These are phyloP conservation scores for Tichodroma muraria DNA, from an alignment of 2,113 vertebrate species.

Conservation along the genomic window DNA sequence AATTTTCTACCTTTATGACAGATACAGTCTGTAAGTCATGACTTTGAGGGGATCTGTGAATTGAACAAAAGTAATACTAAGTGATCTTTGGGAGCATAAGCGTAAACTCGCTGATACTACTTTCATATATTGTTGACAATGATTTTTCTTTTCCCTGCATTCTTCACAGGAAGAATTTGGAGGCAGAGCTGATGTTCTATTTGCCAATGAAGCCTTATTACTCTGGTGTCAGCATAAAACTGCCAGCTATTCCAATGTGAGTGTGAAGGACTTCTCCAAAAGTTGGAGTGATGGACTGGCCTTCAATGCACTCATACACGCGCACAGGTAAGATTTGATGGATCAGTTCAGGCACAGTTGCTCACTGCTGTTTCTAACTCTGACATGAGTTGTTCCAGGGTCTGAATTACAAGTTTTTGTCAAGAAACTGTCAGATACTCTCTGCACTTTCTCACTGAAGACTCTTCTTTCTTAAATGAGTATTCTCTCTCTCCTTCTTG, in stretches of 20 bases:
- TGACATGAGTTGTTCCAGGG: neutral
- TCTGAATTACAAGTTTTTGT: neutral
- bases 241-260: conserved; percentile 74
- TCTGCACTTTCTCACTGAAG: neutral
- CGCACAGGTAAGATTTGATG: conserved; percentile 75
- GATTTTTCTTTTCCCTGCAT: neutral
- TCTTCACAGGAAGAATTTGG: conserved; percentile 72
- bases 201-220: conserved; percentile 86
- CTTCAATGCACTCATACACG: conserved; percentile 87
- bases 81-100: neutral
- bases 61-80: neutral
- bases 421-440: neutral
- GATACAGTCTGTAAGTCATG: neutral
- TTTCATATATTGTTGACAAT: neutral
- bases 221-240: conserved; percentile 92
- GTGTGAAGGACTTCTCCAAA: conserved; percentile 83
- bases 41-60: neutral
- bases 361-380: neutral
- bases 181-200: conserved; percentile 72
- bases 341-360: neutral
- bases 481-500: neutral
- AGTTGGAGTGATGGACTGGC: conserved; percentile 88
- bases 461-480: neutral
- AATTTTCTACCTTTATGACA: neutral
- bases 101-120: neutral